A percentile compares a stretch with the other conserved stretches of the same genome.
phyloP scores from a whole-genome alignment of 2,888 invertebrate genomes.

The Trilocha varians region DNA sequence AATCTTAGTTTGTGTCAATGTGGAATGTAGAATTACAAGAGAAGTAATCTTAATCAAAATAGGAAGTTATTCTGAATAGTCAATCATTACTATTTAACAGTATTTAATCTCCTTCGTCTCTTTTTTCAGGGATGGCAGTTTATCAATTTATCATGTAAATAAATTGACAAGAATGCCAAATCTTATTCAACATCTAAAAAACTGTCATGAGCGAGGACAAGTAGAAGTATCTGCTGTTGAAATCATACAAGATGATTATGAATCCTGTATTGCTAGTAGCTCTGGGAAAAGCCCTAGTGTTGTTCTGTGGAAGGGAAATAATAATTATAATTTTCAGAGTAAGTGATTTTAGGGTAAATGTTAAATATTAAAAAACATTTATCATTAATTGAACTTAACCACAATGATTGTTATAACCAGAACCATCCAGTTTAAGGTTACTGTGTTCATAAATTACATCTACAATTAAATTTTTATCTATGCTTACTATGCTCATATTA shows the following conservation, averaged over 20 bases:
- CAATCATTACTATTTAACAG: not conserved
- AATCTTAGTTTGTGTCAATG: no score
- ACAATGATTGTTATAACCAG: no score
- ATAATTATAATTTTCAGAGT: constrained; percentile 5
- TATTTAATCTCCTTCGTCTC: not conserved
- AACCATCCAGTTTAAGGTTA: no score
- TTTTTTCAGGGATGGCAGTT: constrained; percentile 53
- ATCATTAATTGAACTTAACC: no score
- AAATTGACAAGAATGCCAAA: constrained; percentile 28
- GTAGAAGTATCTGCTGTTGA: constrained; percentile 57
- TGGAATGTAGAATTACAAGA: no score
- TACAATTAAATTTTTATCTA: no score
- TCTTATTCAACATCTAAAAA: constrained; percentile 32
- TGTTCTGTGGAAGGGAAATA: constrained; percentile 25
- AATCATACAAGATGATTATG: constrained; percentile 21
- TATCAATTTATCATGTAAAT: constrained; percentile 31
- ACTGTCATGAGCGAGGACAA: constrained; percentile 44
- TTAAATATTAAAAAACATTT: no score
- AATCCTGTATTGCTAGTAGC: constrained; percentile 29
- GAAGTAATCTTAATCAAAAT: no score
- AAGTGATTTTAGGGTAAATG: not conserved
- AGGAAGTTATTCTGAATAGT: no score
- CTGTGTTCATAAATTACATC: no score
- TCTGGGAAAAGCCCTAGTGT: constrained; percentile 33
- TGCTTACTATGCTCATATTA: no score